Evolutionary conservation across 2,797 vertebrate species (phyloP).

Genomic region (Pipistrellus pygmaeus): DNA sequence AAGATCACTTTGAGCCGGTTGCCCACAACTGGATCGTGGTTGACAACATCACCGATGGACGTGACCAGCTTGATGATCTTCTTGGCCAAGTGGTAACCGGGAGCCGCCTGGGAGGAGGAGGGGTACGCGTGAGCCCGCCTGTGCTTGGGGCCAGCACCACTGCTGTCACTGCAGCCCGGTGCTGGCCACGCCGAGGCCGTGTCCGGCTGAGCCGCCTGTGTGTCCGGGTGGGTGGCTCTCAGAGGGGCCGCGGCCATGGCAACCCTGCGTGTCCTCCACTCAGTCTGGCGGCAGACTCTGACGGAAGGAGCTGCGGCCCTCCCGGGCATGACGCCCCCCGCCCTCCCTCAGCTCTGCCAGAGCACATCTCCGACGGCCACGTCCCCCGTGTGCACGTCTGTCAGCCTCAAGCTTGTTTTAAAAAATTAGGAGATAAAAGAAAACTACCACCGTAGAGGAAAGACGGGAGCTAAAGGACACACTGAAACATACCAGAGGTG

Average conservation of each 20-base stretch:
- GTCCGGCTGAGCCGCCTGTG: fast-evolving
- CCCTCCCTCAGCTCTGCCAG: not conserved
- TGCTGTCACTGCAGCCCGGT: not conserved
- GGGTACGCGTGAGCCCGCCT: not conserved
- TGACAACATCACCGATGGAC: slow-evolving; percentile 90
- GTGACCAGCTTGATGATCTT: slow-evolving; percentile 94
- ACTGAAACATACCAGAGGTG: not conserved
- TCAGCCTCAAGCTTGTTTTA: not conserved
- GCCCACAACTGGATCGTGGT: slow-evolving; percentile 91
- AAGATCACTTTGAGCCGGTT: slow-evolving; percentile 93
- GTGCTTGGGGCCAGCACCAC: not conserved
- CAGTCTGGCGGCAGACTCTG: no score
- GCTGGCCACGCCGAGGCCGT: not conserved
- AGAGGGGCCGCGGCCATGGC: not conserved
- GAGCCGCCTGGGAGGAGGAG: slow-evolving; percentile 88
- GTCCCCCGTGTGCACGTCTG: not conserved
- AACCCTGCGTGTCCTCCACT: not conserved
- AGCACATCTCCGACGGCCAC: fast-evolving
- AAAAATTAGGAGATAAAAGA: not conserved
- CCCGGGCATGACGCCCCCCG: fast-evolving
- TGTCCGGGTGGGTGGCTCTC: not conserved
- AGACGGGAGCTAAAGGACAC: not conserved
- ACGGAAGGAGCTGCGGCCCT: not conserved
- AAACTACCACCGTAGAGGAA: not conserved
- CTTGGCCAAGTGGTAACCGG: slow-evolving; percentile 95